Evolutionary conservation across 2,113 vertebrate genomes (phyloP), one percentile per base, ranked within the genome.

Genomic region (Thalassarche chlororhynchos): DNA sequence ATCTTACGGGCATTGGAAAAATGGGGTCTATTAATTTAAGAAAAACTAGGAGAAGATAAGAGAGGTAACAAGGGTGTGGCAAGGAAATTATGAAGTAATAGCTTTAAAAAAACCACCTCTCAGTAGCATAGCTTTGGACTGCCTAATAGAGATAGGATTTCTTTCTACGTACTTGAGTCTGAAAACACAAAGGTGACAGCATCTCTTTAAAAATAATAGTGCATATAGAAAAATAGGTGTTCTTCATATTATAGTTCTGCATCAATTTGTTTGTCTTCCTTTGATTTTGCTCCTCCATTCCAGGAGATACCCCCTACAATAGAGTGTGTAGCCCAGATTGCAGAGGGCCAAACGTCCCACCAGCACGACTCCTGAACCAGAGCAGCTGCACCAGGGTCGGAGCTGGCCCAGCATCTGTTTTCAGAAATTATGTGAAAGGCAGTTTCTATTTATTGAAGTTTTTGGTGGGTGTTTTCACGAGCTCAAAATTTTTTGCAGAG

Each of bases 391-490:
- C 7, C 23, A 36, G 70, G n/a, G 31, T 36, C 52, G 6, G 80
- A 76, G 74, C 77, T 84, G 69, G 69, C 77, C 83, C 47, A 80
- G 66, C 78, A 52, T 69, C 51, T 68, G 19, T 87, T 95, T 84
- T 80, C 75, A 79, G 71, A 87, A 83, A n/a, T 90, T 0, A 72
- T 64, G 17, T 82, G 81, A 93, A 95, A 86, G 61, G 44, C 54
- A 76, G 32, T 86, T 84, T 84, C 61, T 90, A 17, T 92, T 96
- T 94, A 44, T 46, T 93, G 58, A 75, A 76, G 62, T 16, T 72
- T 89, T 94, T 90, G 72, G 29, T 94, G 86, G 70, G 21, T 84
- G 40, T 86, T 97, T 96, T 94, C 47, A 64, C 49, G 71, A 87
- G 61, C 55, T 93, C 44, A 49, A 26, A 5, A 2, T n/a, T 93